Conservation (phyloP, 2,888 invertebrate genomes). For the Epistrophe grossulariae region DNA sequence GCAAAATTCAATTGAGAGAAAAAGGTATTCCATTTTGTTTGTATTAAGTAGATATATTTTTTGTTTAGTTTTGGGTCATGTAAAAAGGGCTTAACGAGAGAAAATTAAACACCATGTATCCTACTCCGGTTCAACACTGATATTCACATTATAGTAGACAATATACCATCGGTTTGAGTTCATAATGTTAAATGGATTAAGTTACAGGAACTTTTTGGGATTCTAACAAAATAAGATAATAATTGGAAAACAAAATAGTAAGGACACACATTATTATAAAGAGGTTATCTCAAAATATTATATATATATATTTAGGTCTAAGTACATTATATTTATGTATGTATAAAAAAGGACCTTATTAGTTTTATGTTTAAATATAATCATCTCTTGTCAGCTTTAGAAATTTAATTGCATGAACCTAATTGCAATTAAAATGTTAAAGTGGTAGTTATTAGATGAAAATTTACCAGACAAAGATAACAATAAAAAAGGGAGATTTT, state of each 20-base stretch:
- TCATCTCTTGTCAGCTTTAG: neutral
- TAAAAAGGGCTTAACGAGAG: slow-evolving; percentile 49
- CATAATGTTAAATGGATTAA: neutral
- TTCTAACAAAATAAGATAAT: neutral
- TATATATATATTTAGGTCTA: neutral
- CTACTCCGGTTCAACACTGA: neutral
- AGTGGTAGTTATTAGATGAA: neutral
- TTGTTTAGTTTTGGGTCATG: slow-evolving; percentile 36
- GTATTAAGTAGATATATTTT: neutral
- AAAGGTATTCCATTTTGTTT: slow-evolving; percentile 13
- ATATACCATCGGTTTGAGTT: neutral
- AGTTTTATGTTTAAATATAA: neutral
- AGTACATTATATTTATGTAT: neutral
- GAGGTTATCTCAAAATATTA: slow-evolving; percentile 1
- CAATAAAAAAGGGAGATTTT: too few species aligned
- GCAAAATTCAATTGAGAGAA: neutral
- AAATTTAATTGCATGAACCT: neutral
- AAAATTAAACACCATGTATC: slow-evolving; percentile 48
- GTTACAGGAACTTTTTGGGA: neutral
- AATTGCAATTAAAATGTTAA: neutral
- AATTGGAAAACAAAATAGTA: neutral
- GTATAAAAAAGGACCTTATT: neutral
- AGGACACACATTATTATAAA: slow-evolving; percentile 2
- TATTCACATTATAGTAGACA: neutral
- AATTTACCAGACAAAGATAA: neutral